Evolutionary conservation across 37 sponge, comb jelly and placozoan species (phyloP), one percentile per base, ranked within the genome.

Genomic region (Cliona cf. orientalis): DNA sequence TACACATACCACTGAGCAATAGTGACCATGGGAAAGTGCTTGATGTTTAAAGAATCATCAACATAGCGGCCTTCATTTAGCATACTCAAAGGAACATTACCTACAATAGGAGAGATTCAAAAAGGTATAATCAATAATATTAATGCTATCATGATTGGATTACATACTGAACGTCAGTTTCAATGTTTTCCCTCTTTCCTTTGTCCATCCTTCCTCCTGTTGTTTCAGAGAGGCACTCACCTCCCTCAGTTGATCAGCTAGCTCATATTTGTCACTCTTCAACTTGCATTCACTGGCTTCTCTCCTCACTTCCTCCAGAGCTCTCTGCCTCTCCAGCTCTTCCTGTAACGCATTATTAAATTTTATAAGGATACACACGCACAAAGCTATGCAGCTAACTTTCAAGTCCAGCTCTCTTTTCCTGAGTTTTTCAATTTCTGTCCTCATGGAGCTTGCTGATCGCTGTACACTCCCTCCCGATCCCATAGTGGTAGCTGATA

Each of bases 91-190:
- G 93, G 93, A 35, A 93, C 87, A 7, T 89, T 76, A 61, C 82
- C 91, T 91, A 34, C 2, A 72, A 39, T 22, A 46, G 29, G 37
- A 0, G 4, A 65, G 32, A 17, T 29, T 22, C 25, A 19, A 62
- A 62, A n/a, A 31, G 25, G 9, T 62, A 31, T 6, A 62, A 7
- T 28, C 7, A 62, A 62, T 23, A 23, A 9, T 19, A 62, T 19
- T 23, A 7, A 7, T 28, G 64, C n/a, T 14, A 62, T 62, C 7
- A 62, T 62, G 11, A 62, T 62, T 12, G 23, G 23, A 26, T 6
- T 62, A 62, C 55, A 49, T 71, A 89, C 90, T 86, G 39, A 85
- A 85, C 80, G 84, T 89, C 31, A 93, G 73, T 35, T 63, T 57
- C 29, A 82, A 40, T 7, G 83, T 44, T 45, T 53, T 85, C 42